Percentiles rank a stretch among this genome's conserved stretches.
Conservation (phyloP, 2,113 vertebrate genomes). For the Lycaon pictus region DNA sequence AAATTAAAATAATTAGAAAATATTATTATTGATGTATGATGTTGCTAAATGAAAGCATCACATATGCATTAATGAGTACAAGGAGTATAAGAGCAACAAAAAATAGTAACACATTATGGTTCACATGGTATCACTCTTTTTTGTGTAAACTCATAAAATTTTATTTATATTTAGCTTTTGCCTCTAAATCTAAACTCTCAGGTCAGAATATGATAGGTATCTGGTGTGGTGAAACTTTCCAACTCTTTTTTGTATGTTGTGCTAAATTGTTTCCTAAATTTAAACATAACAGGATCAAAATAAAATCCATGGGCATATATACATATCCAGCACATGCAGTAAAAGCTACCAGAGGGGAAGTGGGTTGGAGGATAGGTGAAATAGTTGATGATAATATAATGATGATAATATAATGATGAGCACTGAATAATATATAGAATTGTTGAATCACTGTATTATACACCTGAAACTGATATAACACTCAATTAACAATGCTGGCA, state of each 20-base stretch:
- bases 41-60: conserved; percentile 47
- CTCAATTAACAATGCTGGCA: not conserved
- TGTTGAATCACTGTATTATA: not conserved
- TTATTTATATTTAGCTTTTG: not conserved
- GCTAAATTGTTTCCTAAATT: not conserved
- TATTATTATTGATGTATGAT: conserved; percentile 27
- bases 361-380: not conserved
- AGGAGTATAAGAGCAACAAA: not conserved
- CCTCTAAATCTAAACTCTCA: not conserved
- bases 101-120: not conserved
- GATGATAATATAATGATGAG: not conserved
- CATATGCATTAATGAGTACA: not conserved
- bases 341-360: not conserved
- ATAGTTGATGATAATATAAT: no score
- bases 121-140: not conserved
- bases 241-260: not conserved
- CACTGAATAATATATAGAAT: not conserved
- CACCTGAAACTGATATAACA: not conserved
- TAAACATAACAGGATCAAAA: conserved; percentile 15
- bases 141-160: not conserved
- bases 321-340: not conserved
- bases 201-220: not conserved
- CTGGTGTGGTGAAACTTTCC: not conserved
- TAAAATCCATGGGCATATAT: not conserved
- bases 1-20: conserved; percentile 66